phyloP scores from a whole-genome alignment of 2,888 invertebrate genomes.

The Tetragonula carbonaria region DNA sequence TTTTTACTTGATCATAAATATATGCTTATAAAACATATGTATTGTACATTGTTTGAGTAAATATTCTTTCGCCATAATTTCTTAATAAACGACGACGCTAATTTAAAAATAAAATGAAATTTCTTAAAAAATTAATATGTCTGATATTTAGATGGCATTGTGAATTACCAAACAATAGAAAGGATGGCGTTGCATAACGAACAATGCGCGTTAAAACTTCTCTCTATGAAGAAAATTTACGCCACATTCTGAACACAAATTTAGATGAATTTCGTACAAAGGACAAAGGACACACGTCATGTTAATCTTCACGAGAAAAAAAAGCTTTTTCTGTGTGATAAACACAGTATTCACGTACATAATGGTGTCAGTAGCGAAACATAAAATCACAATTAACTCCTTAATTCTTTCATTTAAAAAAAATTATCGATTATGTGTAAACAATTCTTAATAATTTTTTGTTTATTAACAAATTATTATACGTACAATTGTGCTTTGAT shows the following conservation, averaged over 20 bases:
- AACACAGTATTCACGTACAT: background rate
- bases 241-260: constrained; percentile 51
- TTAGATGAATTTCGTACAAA: constrained; percentile 19
- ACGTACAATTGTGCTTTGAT: too few species aligned
- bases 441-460: too few species aligned
- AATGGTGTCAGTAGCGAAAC: background rate
- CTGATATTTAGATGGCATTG: too few species aligned
- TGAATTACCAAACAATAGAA: background rate
- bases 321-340: background rate
- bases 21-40: too few species aligned
- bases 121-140: too few species aligned
- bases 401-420: background rate
- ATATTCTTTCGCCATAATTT: too few species aligned
- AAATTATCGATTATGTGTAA: too few species aligned
- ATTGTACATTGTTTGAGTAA: too few species aligned
- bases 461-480: too few species aligned
- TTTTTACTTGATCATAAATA: too few species aligned
- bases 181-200: background rate
- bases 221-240: constrained; percentile 45
- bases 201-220: constrained; percentile 18
- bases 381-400: background rate
- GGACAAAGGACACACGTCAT: background rate
- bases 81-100: too few species aligned
- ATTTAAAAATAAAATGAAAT: too few species aligned
- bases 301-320: background rate